Evolutionary conservation across 1,140 invertebrate genomes (phyloP), one percentile per base, ranked within the genome.

Genomic region (Trichogramma pretiosum): DNA sequence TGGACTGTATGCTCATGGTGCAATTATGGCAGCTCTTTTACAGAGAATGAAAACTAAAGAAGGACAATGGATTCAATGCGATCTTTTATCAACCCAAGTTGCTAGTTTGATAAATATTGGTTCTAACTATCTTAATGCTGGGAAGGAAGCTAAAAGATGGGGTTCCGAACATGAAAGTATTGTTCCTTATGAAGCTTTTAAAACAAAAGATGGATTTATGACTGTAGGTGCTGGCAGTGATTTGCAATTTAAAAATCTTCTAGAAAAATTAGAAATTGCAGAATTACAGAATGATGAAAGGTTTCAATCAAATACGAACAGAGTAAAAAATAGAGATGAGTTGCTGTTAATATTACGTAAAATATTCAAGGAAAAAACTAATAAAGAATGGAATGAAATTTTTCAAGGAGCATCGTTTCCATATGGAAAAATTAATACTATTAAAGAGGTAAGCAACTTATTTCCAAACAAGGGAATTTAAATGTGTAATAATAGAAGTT

Each of bases 101-200:
- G 81, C 90, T 0, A 81, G 81, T 55, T 74, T 98, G 57, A 88
- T 91, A 13, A 96, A 97, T 66, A 76, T 96, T 38, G 93, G 78
- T 0, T 86, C 84, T 1, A 95, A 92, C 74, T 97, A 89, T 65
- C 68, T 98, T 14, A 98, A 97, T 72, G 83, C 79, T 48, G 82
- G 82, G 36, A 74, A 79, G 56, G 87, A 93, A 60, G 84, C 83
- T 0, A 70, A 73, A 34, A 73, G 87, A 41, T 85, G 84, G 77
- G 93, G 95, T 3, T 96, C 92, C 1, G 88, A 86, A 5, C 93
- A 98, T 70, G 87, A 85, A 41, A 95, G 89, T 63, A 86, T 98
- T 55, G 93, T 98, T 0, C 94, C 94, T 0, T 98, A 98, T 63
- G 84, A 96, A 77, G 77, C 82, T 22, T 94, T 93, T 61, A 68